Base-by-base conservation (phyloP, 2,888 invertebrate species). In the Odontomyia ornata region DNA sequence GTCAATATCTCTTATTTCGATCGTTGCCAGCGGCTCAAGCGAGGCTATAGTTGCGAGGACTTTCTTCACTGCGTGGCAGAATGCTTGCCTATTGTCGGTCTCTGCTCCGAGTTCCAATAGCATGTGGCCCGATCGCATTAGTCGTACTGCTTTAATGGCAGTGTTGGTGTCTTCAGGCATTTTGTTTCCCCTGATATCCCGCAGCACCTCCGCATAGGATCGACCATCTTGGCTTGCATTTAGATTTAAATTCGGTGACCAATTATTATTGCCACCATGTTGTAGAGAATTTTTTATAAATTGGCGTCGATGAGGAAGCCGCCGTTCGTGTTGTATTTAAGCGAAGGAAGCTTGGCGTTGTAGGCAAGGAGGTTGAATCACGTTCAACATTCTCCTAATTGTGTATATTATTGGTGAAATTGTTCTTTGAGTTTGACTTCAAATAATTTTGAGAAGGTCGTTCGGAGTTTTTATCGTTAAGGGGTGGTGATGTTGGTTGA, bases 361-460 rank as follows among this genome's bases (percentile, higher is more conserved):
- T 9, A 4, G 56, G 18, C 13, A 9, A 27, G 13, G 1, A n/a
- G 9, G 30, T 9, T 9, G 28, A 65, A 72, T 79, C 78, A 64
- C 73, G 36, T 77, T 69, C 77, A 23, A 79, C 76, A 80, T 85
- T 85, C 57, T 85, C 85, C 72, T 85, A 84, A 80, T 85, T 84
- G 9, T 72, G 56, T 18, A 56, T 13, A 9, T 15, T 72, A 15
- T 30, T 62, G 43, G 21, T 60, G 60, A 60, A 21, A 36, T 60
- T 15, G 11, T 62, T 43, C 4, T 25, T 71, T 13, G 30, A 9
- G 3, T 52, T 65, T 83, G 82, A 69, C 80, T 81, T 56, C 47
- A 43, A 13, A 1, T 23, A 2, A 21, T 46, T 13, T 15, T 15
- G 36, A 7, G 15, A 15, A 13, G n/a, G 56, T 21, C 21, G 30